Conservation (phyloP, 2,797 vertebrate species). For the Molothrus aeneus region DNA sequence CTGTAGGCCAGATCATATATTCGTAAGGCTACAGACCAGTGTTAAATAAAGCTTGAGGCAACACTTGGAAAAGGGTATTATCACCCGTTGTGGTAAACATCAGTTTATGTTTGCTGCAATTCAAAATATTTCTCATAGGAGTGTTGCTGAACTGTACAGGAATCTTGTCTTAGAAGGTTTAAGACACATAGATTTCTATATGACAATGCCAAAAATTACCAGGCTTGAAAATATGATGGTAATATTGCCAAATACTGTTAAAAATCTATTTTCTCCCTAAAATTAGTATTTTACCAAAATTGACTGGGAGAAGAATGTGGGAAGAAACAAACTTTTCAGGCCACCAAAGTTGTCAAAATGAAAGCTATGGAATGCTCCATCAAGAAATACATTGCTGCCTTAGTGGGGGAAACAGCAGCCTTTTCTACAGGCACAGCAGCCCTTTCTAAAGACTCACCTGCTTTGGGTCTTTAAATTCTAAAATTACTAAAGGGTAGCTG, state of each 20-base stretch:
- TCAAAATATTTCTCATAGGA: background rate
- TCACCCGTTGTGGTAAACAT: background rate
- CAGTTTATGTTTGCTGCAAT: background rate
- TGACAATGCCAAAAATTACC: background rate
- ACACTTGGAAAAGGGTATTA: background rate
- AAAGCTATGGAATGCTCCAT: background rate
- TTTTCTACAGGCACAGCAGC: background rate
- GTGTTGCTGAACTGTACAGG: background rate
- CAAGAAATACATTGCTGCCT: background rate
- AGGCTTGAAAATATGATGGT: background rate
- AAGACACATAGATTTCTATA: rapidly evolving
- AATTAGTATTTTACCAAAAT: background rate
- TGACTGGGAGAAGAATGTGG: background rate
- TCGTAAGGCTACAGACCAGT: background rate
- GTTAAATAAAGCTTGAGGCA: background rate
- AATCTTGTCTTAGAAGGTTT: background rate
- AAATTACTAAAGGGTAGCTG: background rate
- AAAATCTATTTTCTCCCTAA: background rate
- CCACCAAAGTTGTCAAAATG: background rate
- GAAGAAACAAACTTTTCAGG: background rate
- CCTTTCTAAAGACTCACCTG: too few relatives aligned
- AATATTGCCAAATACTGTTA: background rate
- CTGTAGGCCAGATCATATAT: background rate
- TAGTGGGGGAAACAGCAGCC: background rate
- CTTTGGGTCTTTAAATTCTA: background rate